These are phyloP conservation scores for Lateolabrax maculatus DNA, from an alignment of 2,797 vertebrate genomes.

Conservation along the genomic window DNA sequence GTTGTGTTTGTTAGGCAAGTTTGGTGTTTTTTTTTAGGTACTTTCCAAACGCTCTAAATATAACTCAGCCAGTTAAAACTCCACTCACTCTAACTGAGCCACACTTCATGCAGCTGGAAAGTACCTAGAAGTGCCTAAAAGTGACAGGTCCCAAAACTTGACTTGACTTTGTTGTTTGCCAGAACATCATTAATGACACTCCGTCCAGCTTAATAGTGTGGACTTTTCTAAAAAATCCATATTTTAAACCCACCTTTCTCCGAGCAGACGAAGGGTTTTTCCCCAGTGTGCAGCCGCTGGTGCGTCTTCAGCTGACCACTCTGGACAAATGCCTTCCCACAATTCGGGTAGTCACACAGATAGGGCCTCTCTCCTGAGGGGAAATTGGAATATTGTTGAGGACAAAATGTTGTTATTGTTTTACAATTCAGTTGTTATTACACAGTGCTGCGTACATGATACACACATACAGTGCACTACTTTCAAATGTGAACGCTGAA, in stretches of 20 bases:
- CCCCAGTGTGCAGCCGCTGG: constrained; percentile 97
- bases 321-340: constrained; percentile 98
- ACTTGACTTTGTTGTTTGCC: neutral
- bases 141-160: neutral
- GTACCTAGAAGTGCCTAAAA: constrained; percentile 39
- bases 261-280: constrained; percentile 98
- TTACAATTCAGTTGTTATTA: neutral
- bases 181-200: too few species aligned
- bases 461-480: neutral
- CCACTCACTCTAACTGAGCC: neutral
- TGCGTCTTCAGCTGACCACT: constrained; percentile 99
- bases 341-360: constrained; percentile 97
- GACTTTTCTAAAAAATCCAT: neutral
- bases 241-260: constrained; percentile 90
- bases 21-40: constrained; percentile 35
- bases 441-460: neutral
- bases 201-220: neutral
- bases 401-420: neutral
- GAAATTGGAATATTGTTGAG: neutral
- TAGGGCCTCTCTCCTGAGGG: constrained; percentile 95
- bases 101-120: constrained; percentile 41
- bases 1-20: neutral
- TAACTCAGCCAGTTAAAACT: neutral
- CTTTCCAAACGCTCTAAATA: constrained; percentile 52
- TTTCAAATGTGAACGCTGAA: neutral